phyloP scores from a whole-genome alignment of 2,797 vertebrate species.

The Spinibarbus caldwelli region DNA sequence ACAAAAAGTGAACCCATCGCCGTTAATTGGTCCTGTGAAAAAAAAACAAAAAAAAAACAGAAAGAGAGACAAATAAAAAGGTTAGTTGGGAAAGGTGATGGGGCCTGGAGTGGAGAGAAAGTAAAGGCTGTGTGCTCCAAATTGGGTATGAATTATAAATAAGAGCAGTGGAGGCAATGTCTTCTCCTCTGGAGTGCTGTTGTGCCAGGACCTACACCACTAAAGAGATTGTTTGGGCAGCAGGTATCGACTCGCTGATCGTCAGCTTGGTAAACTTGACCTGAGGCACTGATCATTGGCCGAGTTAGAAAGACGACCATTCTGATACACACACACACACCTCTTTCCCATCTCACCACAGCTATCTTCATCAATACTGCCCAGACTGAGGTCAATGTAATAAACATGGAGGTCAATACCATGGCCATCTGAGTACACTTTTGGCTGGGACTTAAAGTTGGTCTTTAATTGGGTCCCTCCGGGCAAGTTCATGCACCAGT shows the following conservation, averaged over 20 bases:
- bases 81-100: conserved; percentile 60
- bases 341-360: conserved; percentile 58
- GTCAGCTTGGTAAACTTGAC: conserved; percentile 82
- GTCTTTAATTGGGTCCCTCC: conserved; percentile 76
- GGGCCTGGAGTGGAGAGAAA: conserved; percentile 50
- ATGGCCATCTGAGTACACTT: conserved; percentile 78
- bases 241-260: conserved; percentile 85
- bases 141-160: conserved; percentile 89
- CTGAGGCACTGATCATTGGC: conserved; percentile 75
- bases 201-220: conserved; percentile 74
- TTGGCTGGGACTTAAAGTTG: conserved; percentile 73
- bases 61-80: conserved; percentile 60
- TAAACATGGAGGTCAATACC: conserved; percentile 83
- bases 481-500: conserved; percentile 68
- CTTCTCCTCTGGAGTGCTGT: conserved; percentile 73
- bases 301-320: conserved; percentile 38
- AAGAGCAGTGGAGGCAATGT: conserved; percentile 75
- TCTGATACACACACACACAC: conserved; percentile 58
- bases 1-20: conserved; percentile 54
- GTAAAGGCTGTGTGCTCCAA: conserved; percentile 66
- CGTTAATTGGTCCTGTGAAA: conserved; percentile 61
- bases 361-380: conserved; percentile 79
- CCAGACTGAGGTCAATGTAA: conserved; percentile 82
- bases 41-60: conserved; percentile 66
- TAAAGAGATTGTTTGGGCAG: conserved; percentile 74